Evolutionary conservation across 1,140 invertebrate species (phyloP).

Genomic region (Pseudachorutes palmiensis): DNA sequence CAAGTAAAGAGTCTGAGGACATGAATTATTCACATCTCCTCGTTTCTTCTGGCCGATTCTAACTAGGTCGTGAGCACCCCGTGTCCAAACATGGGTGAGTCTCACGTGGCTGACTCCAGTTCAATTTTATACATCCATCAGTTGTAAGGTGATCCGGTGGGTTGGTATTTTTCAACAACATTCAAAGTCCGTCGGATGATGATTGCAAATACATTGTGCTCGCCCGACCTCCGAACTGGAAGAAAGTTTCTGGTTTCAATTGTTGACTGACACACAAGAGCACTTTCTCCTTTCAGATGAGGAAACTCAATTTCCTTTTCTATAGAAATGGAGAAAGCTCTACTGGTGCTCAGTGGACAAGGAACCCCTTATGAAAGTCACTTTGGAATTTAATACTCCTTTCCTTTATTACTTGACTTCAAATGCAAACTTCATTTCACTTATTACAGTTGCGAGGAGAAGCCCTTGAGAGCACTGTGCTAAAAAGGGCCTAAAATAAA

Average conservation of each 20-base stretch:
- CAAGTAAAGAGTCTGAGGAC: too few relatives aligned
- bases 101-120: too few relatives aligned
- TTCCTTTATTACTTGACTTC: background rate
- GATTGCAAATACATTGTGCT: too few relatives aligned
- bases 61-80: too few relatives aligned
- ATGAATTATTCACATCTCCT: too few relatives aligned
- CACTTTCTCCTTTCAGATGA: background rate
- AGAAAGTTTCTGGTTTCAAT: background rate
- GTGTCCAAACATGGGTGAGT: too few relatives aligned
- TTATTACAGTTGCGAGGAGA: background rate
- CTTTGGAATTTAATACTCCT: background rate
- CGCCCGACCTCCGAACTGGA: too few relatives aligned
- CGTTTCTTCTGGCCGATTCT: too few relatives aligned
- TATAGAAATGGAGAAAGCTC: background rate
- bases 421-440: background rate
- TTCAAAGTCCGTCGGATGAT: too few relatives aligned
- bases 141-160: too few relatives aligned
- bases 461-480: background rate
- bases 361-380: background rate
- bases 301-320: background rate
- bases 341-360: background rate
- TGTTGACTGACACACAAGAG: too few relatives aligned
- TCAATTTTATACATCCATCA: too few relatives aligned
- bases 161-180: background rate
- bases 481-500: background rate